Percentiles rank a stretch among this genome's conserved stretches.
Evolutionary conservation across 2,797 vertebrate species (phyloP).

Genomic region (Antennarius maculatus): DNA sequence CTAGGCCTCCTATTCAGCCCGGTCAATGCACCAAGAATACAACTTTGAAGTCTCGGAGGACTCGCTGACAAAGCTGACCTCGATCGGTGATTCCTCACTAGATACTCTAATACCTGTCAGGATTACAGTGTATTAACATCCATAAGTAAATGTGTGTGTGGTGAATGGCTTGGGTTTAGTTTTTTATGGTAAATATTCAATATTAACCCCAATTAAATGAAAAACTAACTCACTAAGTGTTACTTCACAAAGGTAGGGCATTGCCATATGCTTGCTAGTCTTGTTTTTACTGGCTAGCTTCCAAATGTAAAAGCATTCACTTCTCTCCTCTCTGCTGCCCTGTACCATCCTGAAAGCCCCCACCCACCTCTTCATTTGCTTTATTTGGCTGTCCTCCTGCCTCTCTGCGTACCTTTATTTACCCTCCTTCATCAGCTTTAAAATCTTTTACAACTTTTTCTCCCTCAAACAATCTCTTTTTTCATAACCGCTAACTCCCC

Average conservation of each 20-base stretch:
- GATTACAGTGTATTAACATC: constrained; percentile 11
- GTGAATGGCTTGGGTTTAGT: constrained; percentile 20
- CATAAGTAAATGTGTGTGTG: constrained; percentile 14
- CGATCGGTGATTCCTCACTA: constrained; percentile 24
- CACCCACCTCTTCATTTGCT: constrained; percentile 11
- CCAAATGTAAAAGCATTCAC: constrained; percentile 69
- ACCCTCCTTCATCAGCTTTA: constrained; percentile 63
- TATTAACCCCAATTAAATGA: background rate
- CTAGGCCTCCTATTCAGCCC: constrained; percentile 64
- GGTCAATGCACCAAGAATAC: constrained; percentile 71
- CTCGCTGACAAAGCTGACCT: constrained; percentile 25
- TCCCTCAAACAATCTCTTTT: constrained; percentile 58
- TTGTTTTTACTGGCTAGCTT: constrained; percentile 60
- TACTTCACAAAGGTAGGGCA: constrained; percentile 7
- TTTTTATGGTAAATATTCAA: background rate
- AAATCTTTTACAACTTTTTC: constrained; percentile 67
- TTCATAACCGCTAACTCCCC: constrained; percentile 56
- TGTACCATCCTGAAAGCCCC: constrained; percentile 62
- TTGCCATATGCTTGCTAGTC: constrained; percentile 54
- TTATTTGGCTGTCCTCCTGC: constrained; percentile 37
- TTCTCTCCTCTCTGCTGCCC: constrained; percentile 59
- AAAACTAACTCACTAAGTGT: background rate
- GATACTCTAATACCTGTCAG: constrained; percentile 15
- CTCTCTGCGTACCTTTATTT: constrained; percentile 62
- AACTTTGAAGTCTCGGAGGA: constrained; percentile 42